Base-by-base conservation (phyloP, 2,888 invertebrate species). In the Vanessa cardui region DNA sequence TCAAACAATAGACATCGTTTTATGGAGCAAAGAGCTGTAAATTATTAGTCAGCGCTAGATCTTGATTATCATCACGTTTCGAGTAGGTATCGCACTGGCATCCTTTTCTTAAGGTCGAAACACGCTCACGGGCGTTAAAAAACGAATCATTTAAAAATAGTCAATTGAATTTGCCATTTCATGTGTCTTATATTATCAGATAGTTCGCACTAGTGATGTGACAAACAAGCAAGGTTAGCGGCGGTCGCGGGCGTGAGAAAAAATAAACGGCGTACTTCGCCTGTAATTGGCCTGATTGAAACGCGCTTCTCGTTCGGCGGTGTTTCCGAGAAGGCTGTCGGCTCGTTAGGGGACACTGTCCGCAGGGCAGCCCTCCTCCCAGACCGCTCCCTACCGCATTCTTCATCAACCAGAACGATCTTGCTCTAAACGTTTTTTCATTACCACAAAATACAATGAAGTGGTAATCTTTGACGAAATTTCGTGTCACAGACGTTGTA, bases 241-340 rank as follows among this genome's bases (percentile, higher is more conserved):
- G 76, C 74, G 76, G 76, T 71, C 73, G 72, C 73, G 66, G 72
- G 70, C 75, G 75, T 88, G 89, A 86, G 88, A 88, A 89, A 89
- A 87, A 85, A 85, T 83, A 84, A 81, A 83, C 78, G 83, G 85
- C 73, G 78, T 81, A 86, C 81, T 83, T 81, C 80, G 82, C 69
- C 87, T 86, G 89, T 92, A 92, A 92, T 92, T 90, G 91, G 91
- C 83, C 85, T 89, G 89, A 92, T 92, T 91, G 90, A 90, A 90
- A 88, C 87, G 89, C 89, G 87, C 83, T 82, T 78, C 83, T 84
- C 84, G 86, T 83, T 85, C 82, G 83, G 78, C 80, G 79, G 77
- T 74, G 77, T 80, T 89, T 90, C 90, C 88, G 81, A 90, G 91
- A 90, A 90, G 80, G 76, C 77, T 74, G 83, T 77, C 83, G 83